A percentile compares a stretch with the other conserved stretches of the same genome.
Conservation (phyloP, 2,888 invertebrate genomes). For the Apomyelois bistriatella region DNA sequence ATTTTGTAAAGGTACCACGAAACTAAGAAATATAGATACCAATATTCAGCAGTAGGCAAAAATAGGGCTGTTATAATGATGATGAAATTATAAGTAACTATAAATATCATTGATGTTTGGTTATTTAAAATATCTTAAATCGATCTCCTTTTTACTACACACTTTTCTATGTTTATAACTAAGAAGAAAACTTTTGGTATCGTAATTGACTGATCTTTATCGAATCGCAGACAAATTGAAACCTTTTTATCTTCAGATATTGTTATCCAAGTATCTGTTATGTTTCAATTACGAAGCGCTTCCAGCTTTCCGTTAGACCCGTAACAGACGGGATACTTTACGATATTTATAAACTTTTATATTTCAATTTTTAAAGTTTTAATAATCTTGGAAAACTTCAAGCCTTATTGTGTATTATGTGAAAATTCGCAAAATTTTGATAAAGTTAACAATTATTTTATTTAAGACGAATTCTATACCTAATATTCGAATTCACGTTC, state of each 20-base stretch:
- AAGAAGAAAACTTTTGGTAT: neutral
- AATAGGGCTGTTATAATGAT: too few relatives aligned
- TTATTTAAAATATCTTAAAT: neutral
- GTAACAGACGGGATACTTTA: neutral
- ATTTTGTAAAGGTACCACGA: too few relatives aligned
- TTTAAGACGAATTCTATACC: too few relatives aligned
- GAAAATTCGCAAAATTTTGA: too few relatives aligned
- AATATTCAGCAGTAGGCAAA: too few relatives aligned
- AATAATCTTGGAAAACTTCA: too few relatives aligned
- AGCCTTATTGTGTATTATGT: too few relatives aligned
- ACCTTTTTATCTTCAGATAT: constrained; percentile 12
- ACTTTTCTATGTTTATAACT: neutral
- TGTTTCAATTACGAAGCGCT: constrained; percentile 15
- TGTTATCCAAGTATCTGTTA: constrained; percentile 15
- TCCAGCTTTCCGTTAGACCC: neutral
- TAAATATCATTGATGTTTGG: too few relatives aligned
- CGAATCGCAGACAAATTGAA: constrained; percentile 3
- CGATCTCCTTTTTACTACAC: neutral
- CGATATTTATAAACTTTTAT: neutral
- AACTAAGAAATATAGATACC: too few relatives aligned
- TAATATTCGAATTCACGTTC: too few relatives aligned
- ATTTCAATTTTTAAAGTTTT: neutral
- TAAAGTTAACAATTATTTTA: too few relatives aligned
- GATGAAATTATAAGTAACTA: too few relatives aligned
- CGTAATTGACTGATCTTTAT: constrained; percentile 6